Percentiles rank a stretch among this genome's conserved stretches.
Evolutionary conservation across 2,113 vertebrate species (phyloP).

Genomic region (Salvelinus fontinalis): DNA sequence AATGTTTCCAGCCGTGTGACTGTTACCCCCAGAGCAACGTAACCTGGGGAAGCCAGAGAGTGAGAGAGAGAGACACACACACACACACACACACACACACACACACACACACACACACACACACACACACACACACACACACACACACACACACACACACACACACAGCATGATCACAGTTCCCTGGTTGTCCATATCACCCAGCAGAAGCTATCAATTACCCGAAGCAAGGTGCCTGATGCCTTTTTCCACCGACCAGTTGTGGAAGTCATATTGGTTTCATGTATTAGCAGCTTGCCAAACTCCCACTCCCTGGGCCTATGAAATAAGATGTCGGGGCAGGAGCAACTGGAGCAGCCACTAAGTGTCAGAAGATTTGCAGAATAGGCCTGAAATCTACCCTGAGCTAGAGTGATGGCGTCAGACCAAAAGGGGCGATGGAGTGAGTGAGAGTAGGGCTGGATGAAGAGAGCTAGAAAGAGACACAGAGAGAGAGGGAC

Average conservation of each 20-base stretch:
- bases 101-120: constrained; percentile 49
- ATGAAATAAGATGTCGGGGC: constrained; percentile 53
- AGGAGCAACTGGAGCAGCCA: constrained; percentile 30
- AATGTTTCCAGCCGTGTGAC: constrained; percentile 48
- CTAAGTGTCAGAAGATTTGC: constrained; percentile 5
- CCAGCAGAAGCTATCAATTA: constrained; percentile 65
- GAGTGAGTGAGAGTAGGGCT: neutral
- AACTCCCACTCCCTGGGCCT: constrained; percentile 42
- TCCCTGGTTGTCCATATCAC: constrained; percentile 61
- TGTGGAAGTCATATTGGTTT: constrained; percentile 64
- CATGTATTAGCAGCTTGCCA: constrained; percentile 56
- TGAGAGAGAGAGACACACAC: constrained; percentile 26
- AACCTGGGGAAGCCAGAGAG: constrained; percentile 39
- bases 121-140: constrained; percentile 29
- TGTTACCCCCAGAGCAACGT: constrained; percentile 45
- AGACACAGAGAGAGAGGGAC: constrained; percentile 5
- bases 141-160: neutral
- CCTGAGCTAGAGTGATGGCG: constrained; percentile 10
- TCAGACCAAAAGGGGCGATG: neutral
- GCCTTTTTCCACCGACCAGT: constrained; percentile 50
- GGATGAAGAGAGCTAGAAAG: neutral
- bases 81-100: constrained; percentile 14
- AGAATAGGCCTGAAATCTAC: constrained; percentile 16
- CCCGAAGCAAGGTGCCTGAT: constrained; percentile 57
- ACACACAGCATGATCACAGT: constrained; percentile 53